Evolutionary conservation across 2,888 invertebrate genomes (phyloP).

Genomic region (Acanthosepion esculentum): DNA sequence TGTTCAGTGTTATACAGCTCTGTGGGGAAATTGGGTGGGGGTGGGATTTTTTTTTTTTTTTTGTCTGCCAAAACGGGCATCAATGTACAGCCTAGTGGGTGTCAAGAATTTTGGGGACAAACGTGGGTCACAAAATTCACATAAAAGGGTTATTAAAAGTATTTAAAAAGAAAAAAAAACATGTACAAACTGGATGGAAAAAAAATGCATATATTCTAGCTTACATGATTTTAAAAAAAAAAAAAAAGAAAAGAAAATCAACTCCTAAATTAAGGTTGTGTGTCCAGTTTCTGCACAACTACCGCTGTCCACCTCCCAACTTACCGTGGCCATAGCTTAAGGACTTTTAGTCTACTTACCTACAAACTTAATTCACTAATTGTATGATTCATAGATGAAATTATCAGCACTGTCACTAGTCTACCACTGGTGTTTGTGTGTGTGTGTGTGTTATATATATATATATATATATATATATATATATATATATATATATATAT

Average conservation of each 20-base stretch:
- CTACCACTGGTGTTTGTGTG: too few relatives aligned
- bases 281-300: neutral
- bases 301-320: neutral
- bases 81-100: constrained; percentile 40
- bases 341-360: neutral
- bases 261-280: neutral
- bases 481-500: neutral
- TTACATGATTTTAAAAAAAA: neutral
- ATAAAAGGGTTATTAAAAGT: neutral
- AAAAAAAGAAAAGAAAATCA: neutral
- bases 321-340: too few relatives aligned
- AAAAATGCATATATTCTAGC: neutral
- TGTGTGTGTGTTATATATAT: too few relatives aligned
- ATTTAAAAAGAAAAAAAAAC: neutral
- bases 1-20: constrained; percentile 34
- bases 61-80: neutral
- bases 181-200: neutral
- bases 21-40: neutral
- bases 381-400: neutral
- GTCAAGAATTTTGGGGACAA: neutral
- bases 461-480: too few relatives aligned
- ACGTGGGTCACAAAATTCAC: neutral
- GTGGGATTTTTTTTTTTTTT: neutral
- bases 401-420: neutral
- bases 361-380: neutral